Evolutionary conservation across 2,888 invertebrate species (phyloP).

Genomic region (Tridacna crocea): DNA sequence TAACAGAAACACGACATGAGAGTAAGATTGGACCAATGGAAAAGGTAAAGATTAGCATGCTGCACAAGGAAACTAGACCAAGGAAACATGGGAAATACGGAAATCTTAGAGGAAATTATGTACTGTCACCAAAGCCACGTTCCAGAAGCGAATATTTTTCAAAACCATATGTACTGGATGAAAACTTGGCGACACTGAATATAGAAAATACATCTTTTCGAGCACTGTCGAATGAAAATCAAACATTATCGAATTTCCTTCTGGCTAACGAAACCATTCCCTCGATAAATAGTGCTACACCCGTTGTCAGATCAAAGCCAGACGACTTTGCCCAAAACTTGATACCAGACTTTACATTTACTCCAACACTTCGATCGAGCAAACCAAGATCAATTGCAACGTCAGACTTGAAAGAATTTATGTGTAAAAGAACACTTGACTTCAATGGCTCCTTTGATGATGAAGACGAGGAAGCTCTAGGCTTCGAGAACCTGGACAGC

Average conservation of each 20-base stretch:
- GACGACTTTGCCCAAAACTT: background rate
- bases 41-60: slow-evolving; percentile 11
- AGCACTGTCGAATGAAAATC: background rate
- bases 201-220: background rate
- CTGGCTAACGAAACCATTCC: slow-evolving; percentile 18
- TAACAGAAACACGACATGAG: slow-evolving; percentile 28
- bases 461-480: background rate
- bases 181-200: background rate
- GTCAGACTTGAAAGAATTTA: slow-evolving; percentile 26
- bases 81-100: slow-evolving; percentile 6
- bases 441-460: slow-evolving; percentile 14
- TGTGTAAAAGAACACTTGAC: slow-evolving; percentile 37
- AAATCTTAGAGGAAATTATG: background rate
- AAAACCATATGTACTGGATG: background rate
- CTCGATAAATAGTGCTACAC: slow-evolving; percentile 19
- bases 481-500: too few relatives aligned
- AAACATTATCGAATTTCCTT: slow-evolving; percentile 13
- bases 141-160: background rate
- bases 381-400: slow-evolving; percentile 26
- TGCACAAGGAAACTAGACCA: background rate
- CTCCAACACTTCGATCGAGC: slow-evolving; percentile 10
- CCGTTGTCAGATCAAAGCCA: background rate
- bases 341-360: slow-evolving; percentile 13
- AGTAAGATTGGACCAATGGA: slow-evolving; percentile 42
- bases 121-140: background rate